A percentile compares a stretch with the other conserved stretches of the same genome.
Evolutionary conservation across 2,113 vertebrate species (phyloP).

Genomic region (Carassius gibelio): DNA sequence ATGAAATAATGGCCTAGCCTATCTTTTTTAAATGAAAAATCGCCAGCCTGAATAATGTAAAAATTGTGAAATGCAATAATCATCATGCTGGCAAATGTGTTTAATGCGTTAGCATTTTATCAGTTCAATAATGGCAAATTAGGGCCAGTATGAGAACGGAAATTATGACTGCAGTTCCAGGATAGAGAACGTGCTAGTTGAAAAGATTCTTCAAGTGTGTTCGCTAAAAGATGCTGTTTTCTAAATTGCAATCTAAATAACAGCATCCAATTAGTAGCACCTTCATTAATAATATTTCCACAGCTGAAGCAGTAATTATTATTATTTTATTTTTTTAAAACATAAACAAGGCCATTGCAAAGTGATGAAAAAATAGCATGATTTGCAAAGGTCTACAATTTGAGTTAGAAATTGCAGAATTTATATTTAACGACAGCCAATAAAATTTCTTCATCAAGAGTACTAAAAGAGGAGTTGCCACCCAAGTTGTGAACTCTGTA

Average conservation of each 20-base stretch:
- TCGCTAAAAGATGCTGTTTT: constrained; percentile 65
- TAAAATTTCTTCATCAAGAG: constrained; percentile 10
- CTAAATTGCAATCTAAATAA: constrained; percentile 61
- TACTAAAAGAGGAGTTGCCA: constrained; percentile 7
- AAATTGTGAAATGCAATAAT: constrained; percentile 91
- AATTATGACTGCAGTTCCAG: constrained; percentile 78
- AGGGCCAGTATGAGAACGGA: constrained; percentile 86
- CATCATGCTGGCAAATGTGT: constrained; percentile 83
- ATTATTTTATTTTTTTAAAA: neutral
- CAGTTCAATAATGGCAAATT: constrained; percentile 92
- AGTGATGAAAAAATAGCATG: neutral
- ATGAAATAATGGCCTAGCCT: constrained; percentile 80
- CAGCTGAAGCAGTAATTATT: neutral
- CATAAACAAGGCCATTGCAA: constrained; percentile 14
- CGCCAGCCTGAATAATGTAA: constrained; percentile 82
- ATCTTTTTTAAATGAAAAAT: constrained; percentile 86
- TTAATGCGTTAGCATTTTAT: constrained; percentile 85
- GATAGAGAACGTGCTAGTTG: constrained; percentile 60
- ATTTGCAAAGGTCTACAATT: neutral
- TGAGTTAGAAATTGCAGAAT: neutral
- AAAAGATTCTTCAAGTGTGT: constrained; percentile 49
- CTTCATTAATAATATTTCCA: constrained; percentile 7
- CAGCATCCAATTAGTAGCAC: constrained; percentile 54
- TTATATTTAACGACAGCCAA: constrained; percentile 9
- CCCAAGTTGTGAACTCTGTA: constrained; percentile 10